Base-by-base conservation (phyloP, 2,797 vertebrate species). In the Silurus lanzhouensis region DNA sequence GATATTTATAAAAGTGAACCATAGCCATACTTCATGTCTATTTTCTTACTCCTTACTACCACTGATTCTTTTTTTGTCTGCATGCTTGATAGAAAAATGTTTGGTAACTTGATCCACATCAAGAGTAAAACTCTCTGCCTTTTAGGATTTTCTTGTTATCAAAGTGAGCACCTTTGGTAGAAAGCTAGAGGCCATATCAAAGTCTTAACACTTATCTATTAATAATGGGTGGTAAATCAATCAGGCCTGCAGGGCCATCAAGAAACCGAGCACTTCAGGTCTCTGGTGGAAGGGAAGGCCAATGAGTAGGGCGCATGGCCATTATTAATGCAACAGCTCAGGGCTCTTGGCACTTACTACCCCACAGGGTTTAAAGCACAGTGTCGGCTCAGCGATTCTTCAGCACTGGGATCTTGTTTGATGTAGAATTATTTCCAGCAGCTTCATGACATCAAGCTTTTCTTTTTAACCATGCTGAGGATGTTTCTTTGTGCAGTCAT, bases 211-310 rank as follows among this genome's bases (percentile, higher is more conserved):
- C 89, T 92, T 91, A 90, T 93, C 1, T 82, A 90, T 93, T 91
- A 91, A 82, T 94, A 93, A 94, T 91, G 74, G 81, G 88, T 55
- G 86, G 90, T 90, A 91, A 93, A 93, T 94, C 94, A 92, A 92
- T 94, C 91, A 91, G 88, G 81, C 68, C 89, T 89, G 89, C 44
- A 81, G 90, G 88, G 87, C 89, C 88, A 86, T 85, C 81, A 80
- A 88, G 87, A 92, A 86, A 58, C 83, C 80, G 85, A 68, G 81
- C 71, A 90, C 55, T 82, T 91, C 90, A 87, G 84, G 90, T 60
- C 87, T 91, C 92, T 74, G 86, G 67, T 85, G 85, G 84, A 82
- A 83, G 57, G 75, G 83, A 77, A 76, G 82, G 86, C 84, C 85
- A 87, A 79, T 63, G 84, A 89, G 48, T 58, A 13, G 68, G 76